These are phyloP conservation scores for Cryptoblepharus egeriae DNA, from an alignment of 2,797 vertebrate genomes.

Conservation along the genomic window DNA sequence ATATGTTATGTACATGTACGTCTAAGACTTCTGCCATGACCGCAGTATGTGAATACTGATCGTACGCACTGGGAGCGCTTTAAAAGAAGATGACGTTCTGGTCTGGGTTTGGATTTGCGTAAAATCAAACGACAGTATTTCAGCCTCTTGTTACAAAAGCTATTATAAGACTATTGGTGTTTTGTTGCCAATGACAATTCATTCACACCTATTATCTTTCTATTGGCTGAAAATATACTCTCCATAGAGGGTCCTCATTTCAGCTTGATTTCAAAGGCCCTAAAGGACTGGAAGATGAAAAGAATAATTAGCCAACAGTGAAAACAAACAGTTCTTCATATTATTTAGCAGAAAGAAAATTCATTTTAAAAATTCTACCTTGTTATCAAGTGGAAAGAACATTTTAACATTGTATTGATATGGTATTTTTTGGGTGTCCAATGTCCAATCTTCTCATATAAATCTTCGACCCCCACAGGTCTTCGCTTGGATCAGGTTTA, in stretches of 20 bases:
- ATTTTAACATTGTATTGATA: background rate
- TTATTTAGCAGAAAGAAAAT: background rate
- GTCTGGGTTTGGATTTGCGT: background rate
- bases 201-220: constrained; percentile 31
- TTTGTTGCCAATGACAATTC: constrained; percentile 29
- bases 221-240: constrained; percentile 17
- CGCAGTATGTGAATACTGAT: background rate
- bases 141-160: background rate
- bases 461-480: too few species aligned
- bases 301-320: background rate
- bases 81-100: background rate
- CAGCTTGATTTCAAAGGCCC: background rate
- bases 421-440: too few species aligned
- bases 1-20: too few species aligned
- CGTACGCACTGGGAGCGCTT: background rate
- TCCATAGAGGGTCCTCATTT: background rate
- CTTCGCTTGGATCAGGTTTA: too few species aligned
- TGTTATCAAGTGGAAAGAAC: too few species aligned
- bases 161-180: constrained; percentile 1
- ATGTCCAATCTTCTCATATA: too few species aligned
- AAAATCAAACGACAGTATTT: constrained; percentile 1
- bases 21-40: background rate
- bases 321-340: background rate
- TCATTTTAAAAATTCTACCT: too few species aligned
- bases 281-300: background rate